Evolutionary conservation across 2,113 vertebrate species (phyloP).

Genomic region (Alligator sinensis): DNA sequence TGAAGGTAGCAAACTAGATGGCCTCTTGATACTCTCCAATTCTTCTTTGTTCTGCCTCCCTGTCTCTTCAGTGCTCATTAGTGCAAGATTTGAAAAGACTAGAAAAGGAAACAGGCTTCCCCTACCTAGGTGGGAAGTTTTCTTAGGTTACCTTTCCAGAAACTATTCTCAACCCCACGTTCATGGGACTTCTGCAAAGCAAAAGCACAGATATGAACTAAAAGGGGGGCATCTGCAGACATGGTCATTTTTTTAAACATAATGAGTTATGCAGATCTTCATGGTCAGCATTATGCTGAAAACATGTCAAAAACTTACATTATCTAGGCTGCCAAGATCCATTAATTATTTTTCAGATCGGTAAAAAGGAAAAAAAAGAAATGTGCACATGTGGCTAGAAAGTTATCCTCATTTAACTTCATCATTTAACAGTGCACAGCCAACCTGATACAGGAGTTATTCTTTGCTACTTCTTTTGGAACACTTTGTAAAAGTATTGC

Average conservation of each 20-base stretch:
- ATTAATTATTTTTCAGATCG: neutral
- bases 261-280: neutral
- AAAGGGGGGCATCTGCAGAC: neutral
- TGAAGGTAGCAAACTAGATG: neutral
- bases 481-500: neutral
- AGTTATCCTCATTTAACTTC: neutral
- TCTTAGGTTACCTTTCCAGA: neutral
- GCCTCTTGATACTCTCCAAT: neutral
- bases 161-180: neutral
- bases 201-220: neutral
- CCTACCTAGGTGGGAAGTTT: neutral
- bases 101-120: neutral
- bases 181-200: neutral
- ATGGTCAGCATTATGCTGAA: neutral
- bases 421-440: neutral
- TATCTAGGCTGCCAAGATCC: neutral
- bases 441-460: neutral
- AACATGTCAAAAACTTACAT: neutral
- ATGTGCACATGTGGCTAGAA: neutral
- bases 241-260: neutral
- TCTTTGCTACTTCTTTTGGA: neutral
- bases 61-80: neutral
- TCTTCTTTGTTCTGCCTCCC: neutral
- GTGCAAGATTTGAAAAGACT: neutral
- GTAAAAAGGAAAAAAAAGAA: no score